phyloP scores from a whole-genome alignment of 2,888 invertebrate species.

The Magallana nippona region DNA sequence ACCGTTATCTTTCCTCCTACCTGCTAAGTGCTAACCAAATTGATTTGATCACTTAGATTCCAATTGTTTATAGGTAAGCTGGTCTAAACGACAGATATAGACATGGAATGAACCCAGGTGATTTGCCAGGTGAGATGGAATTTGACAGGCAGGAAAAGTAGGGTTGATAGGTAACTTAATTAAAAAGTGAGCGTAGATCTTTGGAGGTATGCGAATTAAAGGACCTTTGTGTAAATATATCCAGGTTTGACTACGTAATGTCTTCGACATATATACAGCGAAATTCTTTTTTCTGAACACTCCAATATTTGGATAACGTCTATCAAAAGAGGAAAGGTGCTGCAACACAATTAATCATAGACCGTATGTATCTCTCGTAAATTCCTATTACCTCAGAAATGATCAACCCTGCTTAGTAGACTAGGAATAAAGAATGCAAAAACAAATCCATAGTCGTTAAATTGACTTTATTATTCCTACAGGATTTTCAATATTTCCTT shows the following conservation, averaged over 20 bases:
- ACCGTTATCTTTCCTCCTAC: slow-evolving; percentile 3
- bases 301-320: slow-evolving; percentile 15
- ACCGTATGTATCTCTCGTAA: background rate
- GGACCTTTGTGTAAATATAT: background rate
- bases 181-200: background rate
- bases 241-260: background rate
- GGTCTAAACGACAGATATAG: slow-evolving; percentile 16
- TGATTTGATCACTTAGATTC: slow-evolving; percentile 33
- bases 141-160: background rate
- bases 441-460: no score
- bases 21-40: slow-evolving; percentile 22
- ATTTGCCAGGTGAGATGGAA: slow-evolving; percentile 1
- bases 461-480: no score
- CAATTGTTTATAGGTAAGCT: slow-evolving; percentile 18
- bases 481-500: no score
- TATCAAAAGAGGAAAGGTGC: slow-evolving; percentile 10
- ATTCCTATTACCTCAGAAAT: no score
- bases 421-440: no score
- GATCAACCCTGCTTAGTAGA: no score
- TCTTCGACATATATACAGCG: background rate
- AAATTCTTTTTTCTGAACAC: background rate
- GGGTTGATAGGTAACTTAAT: slow-evolving; percentile 20
- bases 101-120: background rate
- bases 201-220: background rate
- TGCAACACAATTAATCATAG: background rate